phyloP scores from a whole-genome alignment of 2,888 invertebrate species.

The Chloroclystis v-ata region DNA sequence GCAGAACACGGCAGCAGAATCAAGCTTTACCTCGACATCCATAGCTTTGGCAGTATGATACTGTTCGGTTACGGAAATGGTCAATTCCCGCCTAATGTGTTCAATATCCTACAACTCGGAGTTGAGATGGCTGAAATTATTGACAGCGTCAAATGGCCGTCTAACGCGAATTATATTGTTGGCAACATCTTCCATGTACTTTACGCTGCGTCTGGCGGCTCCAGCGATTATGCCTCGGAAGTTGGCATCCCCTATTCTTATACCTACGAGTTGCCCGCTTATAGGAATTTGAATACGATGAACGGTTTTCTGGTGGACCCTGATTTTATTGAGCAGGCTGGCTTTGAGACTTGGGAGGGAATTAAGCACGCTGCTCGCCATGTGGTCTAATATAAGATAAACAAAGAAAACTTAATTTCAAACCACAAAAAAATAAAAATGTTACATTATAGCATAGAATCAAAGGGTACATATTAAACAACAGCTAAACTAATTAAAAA shows the following conservation, averaged over 20 bases:
- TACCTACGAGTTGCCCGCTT: constrained; percentile 78
- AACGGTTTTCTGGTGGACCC: constrained; percentile 77
- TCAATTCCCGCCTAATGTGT: constrained; percentile 61
- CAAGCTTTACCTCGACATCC: constrained; percentile 83
- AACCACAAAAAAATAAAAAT: too few species aligned
- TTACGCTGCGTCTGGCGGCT: constrained; percentile 80
- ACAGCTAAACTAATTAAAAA: too few species aligned
- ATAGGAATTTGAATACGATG: constrained; percentile 47
- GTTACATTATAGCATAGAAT: too few species aligned
- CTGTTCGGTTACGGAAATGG: constrained; percentile 49
- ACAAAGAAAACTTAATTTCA: not conserved
- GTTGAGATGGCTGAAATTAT: constrained; percentile 58
- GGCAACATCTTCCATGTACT: constrained; percentile 69
- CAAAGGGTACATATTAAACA: too few species aligned
- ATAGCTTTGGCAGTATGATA: constrained; percentile 83
- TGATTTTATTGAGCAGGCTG: constrained; percentile 72
- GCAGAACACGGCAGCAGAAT: constrained; percentile 60
- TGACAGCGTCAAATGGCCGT: constrained; percentile 51
- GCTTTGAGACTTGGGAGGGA: constrained; percentile 79
- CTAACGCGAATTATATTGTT: constrained; percentile 62
- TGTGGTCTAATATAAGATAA: not conserved
- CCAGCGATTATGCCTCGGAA: constrained; percentile 79
- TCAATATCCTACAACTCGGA: constrained; percentile 52
- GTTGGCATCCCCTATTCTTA: constrained; percentile 68
- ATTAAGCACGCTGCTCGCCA: constrained; percentile 48